A percentile compares a stretch with the other conserved stretches of the same genome.
Conservation (phyloP, 2,888 invertebrate species). For the Cloeon dipterum region DNA sequence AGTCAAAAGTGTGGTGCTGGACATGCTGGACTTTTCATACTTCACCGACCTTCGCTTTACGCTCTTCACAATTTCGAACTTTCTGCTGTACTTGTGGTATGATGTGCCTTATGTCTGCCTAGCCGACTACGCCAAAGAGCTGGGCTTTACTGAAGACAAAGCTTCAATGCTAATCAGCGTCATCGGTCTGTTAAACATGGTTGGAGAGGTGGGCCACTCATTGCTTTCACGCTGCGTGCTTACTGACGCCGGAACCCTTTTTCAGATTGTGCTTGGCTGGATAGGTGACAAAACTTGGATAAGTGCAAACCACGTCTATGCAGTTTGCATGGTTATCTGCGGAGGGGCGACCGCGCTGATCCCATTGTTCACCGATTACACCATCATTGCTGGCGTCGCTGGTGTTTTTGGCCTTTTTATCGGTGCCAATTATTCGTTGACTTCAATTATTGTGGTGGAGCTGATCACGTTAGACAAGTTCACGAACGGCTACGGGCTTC, state of each 20-base stretch:
- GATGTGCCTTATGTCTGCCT: slow-evolving; percentile 91
- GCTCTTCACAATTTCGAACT: slow-evolving; percentile 61
- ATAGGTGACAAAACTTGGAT: slow-evolving; percentile 70
- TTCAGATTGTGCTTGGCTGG: slow-evolving; percentile 58
- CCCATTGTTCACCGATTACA: slow-evolving; percentile 28
- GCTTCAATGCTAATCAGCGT: slow-evolving; percentile 62
- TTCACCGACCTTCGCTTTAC: slow-evolving; percentile 56
- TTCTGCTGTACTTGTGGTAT: slow-evolving; percentile 77
- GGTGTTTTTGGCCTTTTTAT: slow-evolving; percentile 72
- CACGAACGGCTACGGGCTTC: slow-evolving; percentile 77
- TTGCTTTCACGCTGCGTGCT: slow-evolving; percentile 4
- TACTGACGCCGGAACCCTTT: slow-evolving; percentile 5
- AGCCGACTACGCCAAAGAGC: slow-evolving; percentile 54
- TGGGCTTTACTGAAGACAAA: slow-evolving; percentile 43
- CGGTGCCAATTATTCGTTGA: slow-evolving; percentile 77
- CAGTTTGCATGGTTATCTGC: slow-evolving; percentile 45
- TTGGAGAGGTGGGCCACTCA: slow-evolving; percentile 58
- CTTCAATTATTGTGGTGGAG: slow-evolving; percentile 70
- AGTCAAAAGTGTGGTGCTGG: slow-evolving; percentile 30
- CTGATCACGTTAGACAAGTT: slow-evolving; percentile 76
- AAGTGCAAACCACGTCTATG: slow-evolving; percentile 62
- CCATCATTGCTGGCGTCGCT: slow-evolving; percentile 23
- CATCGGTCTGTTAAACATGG: slow-evolving; percentile 72
- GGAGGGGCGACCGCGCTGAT: slow-evolving; percentile 36
- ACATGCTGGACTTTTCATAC: slow-evolving; percentile 57